A percentile compares a stretch with the other conserved stretches of the same genome.
Evolutionary conservation across 2,888 invertebrate species (phyloP).

Genomic region (Dicranocentrus wangi): DNA sequence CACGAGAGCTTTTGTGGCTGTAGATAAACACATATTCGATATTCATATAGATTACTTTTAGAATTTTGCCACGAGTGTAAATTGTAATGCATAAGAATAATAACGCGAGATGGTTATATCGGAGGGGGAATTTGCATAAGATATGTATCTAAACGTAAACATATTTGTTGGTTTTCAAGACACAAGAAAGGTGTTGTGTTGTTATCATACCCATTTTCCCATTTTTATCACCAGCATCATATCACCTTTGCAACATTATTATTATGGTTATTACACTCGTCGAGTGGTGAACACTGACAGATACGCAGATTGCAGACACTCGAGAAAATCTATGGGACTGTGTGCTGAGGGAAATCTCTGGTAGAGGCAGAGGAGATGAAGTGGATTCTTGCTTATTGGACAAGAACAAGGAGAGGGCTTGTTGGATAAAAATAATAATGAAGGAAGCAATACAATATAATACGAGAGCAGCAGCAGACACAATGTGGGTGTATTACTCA

Average conservation of each 20-base stretch:
- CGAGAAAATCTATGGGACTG: background rate
- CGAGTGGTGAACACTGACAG: constrained; percentile 3
- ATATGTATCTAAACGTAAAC: too few species aligned
- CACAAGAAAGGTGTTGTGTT: constrained; percentile 41
- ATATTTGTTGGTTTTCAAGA: constrained; percentile 20
- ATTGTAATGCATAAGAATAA: background rate
- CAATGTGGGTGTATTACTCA: background rate
- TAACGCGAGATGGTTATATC: background rate
- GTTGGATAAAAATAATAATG: too few species aligned
- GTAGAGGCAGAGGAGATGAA: too few species aligned
- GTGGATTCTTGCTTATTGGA: too few species aligned
- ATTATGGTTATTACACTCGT: constrained; percentile 37
- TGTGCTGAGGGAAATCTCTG: background rate
- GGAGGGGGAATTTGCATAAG: background rate
- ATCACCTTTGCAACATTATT: constrained; percentile 33
- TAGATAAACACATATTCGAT: background rate
- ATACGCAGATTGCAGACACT: constrained; percentile 17
- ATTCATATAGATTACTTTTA: background rate
- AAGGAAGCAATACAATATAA: background rate
- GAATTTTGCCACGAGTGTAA: background rate
- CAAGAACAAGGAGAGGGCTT: too few species aligned
- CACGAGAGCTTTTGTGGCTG: background rate
- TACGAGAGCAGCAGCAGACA: too few species aligned
- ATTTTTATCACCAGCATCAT: constrained; percentile 37
- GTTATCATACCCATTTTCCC: constrained; percentile 47